Evolutionary conservation across 2,888 invertebrate species (phyloP).

Genomic region (Dryocosmus kuriphilus): DNA sequence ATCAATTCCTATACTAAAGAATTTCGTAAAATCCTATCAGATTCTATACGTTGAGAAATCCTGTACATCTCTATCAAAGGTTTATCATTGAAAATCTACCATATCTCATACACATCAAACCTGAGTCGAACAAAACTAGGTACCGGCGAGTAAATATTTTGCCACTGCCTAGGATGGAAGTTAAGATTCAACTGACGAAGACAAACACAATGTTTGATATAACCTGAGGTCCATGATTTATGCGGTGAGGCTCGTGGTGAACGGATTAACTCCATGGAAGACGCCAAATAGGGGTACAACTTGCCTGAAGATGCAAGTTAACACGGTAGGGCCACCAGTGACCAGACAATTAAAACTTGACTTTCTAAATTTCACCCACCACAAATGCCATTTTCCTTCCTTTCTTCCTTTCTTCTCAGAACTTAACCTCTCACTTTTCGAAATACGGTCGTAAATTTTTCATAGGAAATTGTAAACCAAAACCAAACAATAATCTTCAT

Average conservation of each 20-base stretch:
- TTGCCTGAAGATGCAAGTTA: constrained; percentile 49
- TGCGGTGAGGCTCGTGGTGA: constrained; percentile 65
- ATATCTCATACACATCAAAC: too few species aligned
- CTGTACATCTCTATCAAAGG: too few species aligned
- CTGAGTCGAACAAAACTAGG: too few species aligned
- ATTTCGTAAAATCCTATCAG: too few species aligned
- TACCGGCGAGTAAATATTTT: neutral
- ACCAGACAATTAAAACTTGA: constrained; percentile 46
- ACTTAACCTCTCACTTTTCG: neutral
- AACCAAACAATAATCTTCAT: neutral
- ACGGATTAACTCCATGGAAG: constrained; percentile 65
- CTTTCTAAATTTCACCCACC: constrained; percentile 48
- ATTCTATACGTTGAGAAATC: too few species aligned
- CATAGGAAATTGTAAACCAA: neutral
- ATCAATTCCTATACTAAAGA: too few species aligned
- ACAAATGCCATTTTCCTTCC: constrained; percentile 40
- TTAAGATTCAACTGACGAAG: constrained; percentile 19
- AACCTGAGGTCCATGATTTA: constrained; percentile 62
- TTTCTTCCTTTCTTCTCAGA: neutral
- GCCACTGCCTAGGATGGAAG: neutral
- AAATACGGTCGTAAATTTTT: constrained; percentile 37
- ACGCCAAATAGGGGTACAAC: constrained; percentile 56
- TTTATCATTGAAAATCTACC: too few species aligned
- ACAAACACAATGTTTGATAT: constrained; percentile 7
- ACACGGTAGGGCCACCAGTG: constrained; percentile 45